These are phyloP conservation scores for Peromyscus melanophrys DNA, from an alignment of 2,797 vertebrate genomes.

Conservation along the genomic window DNA sequence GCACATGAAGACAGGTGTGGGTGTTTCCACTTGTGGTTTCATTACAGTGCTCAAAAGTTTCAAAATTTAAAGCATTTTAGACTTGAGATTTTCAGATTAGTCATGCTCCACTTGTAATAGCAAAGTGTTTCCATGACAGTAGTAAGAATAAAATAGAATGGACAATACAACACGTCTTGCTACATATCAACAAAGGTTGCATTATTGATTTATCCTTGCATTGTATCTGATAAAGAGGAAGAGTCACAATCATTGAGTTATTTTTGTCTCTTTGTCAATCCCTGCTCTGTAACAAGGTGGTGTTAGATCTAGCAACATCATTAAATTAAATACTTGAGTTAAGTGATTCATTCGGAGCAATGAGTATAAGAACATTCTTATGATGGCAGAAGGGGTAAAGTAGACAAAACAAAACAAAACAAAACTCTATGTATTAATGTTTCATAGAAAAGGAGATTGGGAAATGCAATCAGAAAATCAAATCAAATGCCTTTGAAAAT, in stretches of 20 bases:
- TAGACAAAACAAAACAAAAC: slow-evolving; percentile 1
- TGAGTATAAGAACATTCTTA: neutral
- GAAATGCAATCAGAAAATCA: slow-evolving; percentile 1
- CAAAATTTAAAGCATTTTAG: neutral
- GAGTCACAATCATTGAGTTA: neutral
- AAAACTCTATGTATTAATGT: neutral
- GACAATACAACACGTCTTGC: neutral
- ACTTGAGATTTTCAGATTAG: neutral
- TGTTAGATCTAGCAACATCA: neutral
- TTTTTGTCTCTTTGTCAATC: neutral
- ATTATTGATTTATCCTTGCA: neutral
- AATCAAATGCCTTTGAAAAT: slow-evolving; percentile 45
- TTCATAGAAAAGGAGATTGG: neutral
- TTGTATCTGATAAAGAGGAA: neutral
- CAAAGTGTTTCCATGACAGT: neutral
- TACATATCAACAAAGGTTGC: neutral
- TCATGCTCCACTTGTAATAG: neutral
- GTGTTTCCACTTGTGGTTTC: neutral
- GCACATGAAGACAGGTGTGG: neutral
- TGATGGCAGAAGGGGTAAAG: neutral
- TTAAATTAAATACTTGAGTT: slow-evolving; percentile 42
- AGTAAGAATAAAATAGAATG: slow-evolving; percentile 27
- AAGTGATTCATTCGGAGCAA: slow-evolving; percentile 27
- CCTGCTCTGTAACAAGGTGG: neutral
- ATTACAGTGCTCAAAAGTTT: neutral